Evolutionary conservation across 2,888 invertebrate genomes (phyloP), one percentile per base, ranked within the genome.

Genomic region (Tachina grossa): DNA sequence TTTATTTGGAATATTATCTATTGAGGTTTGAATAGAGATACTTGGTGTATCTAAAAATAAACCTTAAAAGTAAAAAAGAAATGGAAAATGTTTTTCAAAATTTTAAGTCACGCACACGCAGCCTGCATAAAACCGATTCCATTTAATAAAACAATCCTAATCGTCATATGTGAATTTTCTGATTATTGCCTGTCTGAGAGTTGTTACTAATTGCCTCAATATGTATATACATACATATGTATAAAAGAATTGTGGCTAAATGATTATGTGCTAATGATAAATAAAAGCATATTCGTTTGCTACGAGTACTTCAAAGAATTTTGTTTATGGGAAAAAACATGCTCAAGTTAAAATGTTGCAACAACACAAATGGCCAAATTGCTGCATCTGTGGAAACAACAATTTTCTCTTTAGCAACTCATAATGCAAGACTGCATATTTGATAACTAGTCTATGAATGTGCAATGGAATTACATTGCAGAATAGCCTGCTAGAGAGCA

Each of bases 191-290:
- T 51, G 63, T 43, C 9, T 75, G 43, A 75, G 1, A 75, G 0
- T 76, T 55, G 14, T 1, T 10, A 45, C 39, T 16, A 43, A 65
- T 65, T 51, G 43, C n/a, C 53, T 22, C n/a, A 9, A 31, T 39
- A 43, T 45, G 9, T 13, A 22, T 4, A 55, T 49, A 22, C 39
- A 11, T 65, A n/a, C 22, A 2, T 4, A 31, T 31, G 31, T 55
- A 13, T 13, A 9, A 55, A 61, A n/a, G 43, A 43, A 53, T 65
- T 45, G 51, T 74, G 61, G 47, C 10, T 11, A 19, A 53, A 45
- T n/a, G 65, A 76, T 45, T 66, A 1, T 47, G 14, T 14, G 66
- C 66, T 57, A 57, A 66, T 47, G 9, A 4, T 53, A 53, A 68
- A 61, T 49, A 61, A 51, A 41, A 49, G 19, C 49, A 61, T 74